phyloP scores from a whole-genome alignment of 2,888 invertebrate genomes.

The Plebejus argus region DNA sequence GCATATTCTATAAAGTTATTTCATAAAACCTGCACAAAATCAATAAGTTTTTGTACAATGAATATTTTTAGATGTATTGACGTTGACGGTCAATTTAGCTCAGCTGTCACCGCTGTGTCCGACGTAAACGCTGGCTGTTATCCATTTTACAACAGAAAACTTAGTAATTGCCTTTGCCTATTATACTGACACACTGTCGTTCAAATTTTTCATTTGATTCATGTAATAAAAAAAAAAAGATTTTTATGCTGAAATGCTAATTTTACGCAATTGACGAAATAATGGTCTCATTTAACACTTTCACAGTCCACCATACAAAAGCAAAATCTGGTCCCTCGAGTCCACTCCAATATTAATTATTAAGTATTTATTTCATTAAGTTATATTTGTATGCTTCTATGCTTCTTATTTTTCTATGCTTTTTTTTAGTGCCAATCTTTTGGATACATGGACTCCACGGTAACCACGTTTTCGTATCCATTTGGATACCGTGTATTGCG shows the following conservation, averaged over 20 bases:
- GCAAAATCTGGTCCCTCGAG: no score
- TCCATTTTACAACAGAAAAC: slow-evolving; percentile 4
- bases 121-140: background rate
- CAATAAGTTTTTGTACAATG: background rate
- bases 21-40: background rate
- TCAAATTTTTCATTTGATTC: background rate
- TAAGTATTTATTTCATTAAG: no score
- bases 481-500: no score
- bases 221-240: background rate
- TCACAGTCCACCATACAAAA: no score
- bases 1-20: background rate
- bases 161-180: background rate
- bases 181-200: background rate
- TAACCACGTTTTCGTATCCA: no score
- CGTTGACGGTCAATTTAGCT: slow-evolving; percentile 3
- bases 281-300: no score
- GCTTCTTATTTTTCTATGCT: no score
- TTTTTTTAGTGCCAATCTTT: no score
- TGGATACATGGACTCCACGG: no score
- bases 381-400: no score
- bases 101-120: background rate
- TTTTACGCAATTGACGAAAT: no score
- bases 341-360: no score
- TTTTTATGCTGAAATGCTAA: background rate
- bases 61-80: slow-evolving; percentile 4